Evolutionary conservation across 2,888 invertebrate species (phyloP), one percentile per base, ranked within the genome.

Genomic region (Caradrina kadenii): DNA sequence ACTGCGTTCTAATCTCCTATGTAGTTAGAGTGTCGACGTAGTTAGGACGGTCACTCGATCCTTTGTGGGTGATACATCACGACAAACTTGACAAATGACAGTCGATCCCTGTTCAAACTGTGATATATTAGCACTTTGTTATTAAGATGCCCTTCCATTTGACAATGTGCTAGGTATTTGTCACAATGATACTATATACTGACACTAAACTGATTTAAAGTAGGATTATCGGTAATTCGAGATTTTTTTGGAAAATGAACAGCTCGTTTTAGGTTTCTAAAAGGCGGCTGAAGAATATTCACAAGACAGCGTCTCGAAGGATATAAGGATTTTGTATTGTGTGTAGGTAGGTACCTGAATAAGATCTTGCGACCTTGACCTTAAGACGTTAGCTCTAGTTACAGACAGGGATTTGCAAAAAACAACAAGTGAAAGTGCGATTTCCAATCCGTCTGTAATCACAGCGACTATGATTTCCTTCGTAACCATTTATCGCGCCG

Each of bases 31-130:
- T 53, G 49, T 60, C 45, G 54, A 21, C 39, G 31, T 50, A 53
- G 54, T 42, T 54, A 61, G 17, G 6, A 35, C 39, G 17, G 52
- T 10, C 31, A 66, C 35, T 56, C 52, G n/a, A 55, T 53, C 49
- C 26, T 22, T 26, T 21, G 35, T 54, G 15, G 58, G 42, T 31
- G 70, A 71, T 71, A 26, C 63, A 74, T 78, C 26, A 45, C 45
- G 55, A 58, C 58, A 52, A 35, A 45, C 66, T 60, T 78, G 78
- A 69, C 81, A 79, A 77, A 76, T 53, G 39, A 63, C 49, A 53
- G 56, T 62, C 49, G 49, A 26, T 35, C 48, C 26, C 15, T 55
- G 26, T 48, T 45, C 21, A 48, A 39, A 50, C 39, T 22, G 42
- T 59, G 58, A 69, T 62, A 4, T 50, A 56, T 75, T 58, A 76